Evolutionary conservation across 2,888 invertebrate species (phyloP).

Genomic region (Nycteola revayana): DNA sequence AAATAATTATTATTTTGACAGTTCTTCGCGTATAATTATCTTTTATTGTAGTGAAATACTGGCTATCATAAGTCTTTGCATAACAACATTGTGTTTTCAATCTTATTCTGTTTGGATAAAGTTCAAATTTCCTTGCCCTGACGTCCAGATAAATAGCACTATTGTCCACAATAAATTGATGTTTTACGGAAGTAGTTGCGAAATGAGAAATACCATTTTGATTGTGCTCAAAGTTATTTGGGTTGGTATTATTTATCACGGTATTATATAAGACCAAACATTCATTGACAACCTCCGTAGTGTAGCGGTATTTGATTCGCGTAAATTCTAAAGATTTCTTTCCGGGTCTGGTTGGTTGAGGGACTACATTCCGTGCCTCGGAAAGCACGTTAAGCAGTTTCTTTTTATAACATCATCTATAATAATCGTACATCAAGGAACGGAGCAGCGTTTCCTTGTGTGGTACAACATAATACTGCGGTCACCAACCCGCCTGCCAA

Average conservation of each 20-base stretch:
- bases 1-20: conserved; percentile 60
- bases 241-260: conserved; percentile 17
- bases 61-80: conserved; percentile 19
- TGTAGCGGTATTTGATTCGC: too few relatives aligned
- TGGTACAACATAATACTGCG: too few relatives aligned
- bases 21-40: conserved; percentile 44
- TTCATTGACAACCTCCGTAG: too few relatives aligned
- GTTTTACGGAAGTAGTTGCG: conserved; percentile 29
- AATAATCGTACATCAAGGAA: too few relatives aligned
- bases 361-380: too few relatives aligned
- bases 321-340: too few relatives aligned
- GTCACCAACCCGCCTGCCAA: too few relatives aligned
- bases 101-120: background rate
- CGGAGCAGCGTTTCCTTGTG: too few relatives aligned
- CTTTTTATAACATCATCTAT: too few relatives aligned
- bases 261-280: conserved; percentile 22
- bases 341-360: too few relatives aligned
- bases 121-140: conserved; percentile 1
- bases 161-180: conserved; percentile 14
- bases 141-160: conserved; percentile 8
- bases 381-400: background rate
- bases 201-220: conserved; percentile 24
- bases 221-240: conserved; percentile 16
- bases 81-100: conserved; percentile 4
- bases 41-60: conserved; percentile 32